phyloP scores from a whole-genome alignment of 2,797 vertebrate genomes.

The Crenuchus spilurus region DNA sequence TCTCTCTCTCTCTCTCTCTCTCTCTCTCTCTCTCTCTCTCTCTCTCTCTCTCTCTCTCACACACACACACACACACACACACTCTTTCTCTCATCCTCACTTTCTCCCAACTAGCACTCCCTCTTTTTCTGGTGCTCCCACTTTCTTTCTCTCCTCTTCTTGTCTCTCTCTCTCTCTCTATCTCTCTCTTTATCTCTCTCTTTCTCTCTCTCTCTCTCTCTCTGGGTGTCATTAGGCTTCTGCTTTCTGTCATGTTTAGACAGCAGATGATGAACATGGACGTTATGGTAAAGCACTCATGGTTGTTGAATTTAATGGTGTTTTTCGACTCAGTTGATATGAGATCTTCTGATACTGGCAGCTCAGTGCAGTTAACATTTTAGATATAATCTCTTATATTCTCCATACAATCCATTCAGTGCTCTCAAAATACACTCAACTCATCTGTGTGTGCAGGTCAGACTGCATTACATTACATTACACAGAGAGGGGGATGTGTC shows the following conservation, averaged over 20 bases:
- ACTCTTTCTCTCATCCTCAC: neutral
- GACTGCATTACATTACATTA: no score
- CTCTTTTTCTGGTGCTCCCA: no score
- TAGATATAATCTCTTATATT: neutral
- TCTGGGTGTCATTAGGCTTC: no score
- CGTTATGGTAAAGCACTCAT: no score
- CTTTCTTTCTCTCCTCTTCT: neutral
- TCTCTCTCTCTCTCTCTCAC: no score
- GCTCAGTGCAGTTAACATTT: neutral
- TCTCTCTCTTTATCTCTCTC: neutral
- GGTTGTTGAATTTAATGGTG: neutral
- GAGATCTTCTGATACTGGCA: neutral
- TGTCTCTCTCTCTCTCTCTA: slow-evolving; percentile 7
- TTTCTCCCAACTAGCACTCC: no score
- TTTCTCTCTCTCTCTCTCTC: neutral
- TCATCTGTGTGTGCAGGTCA: no score
- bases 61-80: no score
- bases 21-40: neutral
- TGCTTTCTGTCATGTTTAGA: no score
- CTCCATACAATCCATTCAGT: slow-evolving; percentile 1
- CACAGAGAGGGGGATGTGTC: no score
- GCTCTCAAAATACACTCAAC: no score
- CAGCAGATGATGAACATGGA: no score
- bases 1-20: neutral
- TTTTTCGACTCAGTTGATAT: slow-evolving; percentile 13